A percentile compares a stretch with the other conserved stretches of the same genome.
Evolutionary conservation across 2,797 vertebrate genomes (phyloP).

Genomic region (Periparus ater): DNA sequence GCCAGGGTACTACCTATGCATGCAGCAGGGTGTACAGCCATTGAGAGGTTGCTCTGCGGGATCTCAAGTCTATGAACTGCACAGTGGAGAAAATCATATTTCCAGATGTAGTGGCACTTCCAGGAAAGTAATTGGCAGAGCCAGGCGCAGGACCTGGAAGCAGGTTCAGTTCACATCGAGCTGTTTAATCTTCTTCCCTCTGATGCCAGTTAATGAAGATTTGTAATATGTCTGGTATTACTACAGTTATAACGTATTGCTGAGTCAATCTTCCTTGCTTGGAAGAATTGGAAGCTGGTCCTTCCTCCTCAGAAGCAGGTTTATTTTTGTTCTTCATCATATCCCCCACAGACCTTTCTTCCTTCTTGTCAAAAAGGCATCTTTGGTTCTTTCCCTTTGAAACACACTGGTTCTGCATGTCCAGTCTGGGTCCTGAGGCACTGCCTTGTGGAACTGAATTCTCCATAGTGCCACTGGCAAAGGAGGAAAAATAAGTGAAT

Average conservation of each 20-base stretch:
- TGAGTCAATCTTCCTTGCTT: background rate
- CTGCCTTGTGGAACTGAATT: background rate
- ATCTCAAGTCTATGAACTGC: background rate
- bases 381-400: background rate
- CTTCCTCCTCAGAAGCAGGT: background rate
- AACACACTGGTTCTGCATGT: rapidly evolving
- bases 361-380: background rate
- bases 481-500: background rate
- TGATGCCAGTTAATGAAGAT: background rate
- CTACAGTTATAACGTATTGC: background rate
- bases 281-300: background rate
- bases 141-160: background rate
- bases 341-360: background rate
- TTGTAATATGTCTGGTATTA: background rate
- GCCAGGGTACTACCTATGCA: background rate
- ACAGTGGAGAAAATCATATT: background rate
- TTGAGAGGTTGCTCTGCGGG: background rate
- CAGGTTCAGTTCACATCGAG: background rate
- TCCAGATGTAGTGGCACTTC: background rate
- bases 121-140: background rate
- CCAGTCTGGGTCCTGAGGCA: rapidly evolving
- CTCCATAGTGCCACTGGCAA: background rate
- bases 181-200: background rate
- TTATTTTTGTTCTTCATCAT: background rate
- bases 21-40: rapidly evolving